Percentiles rank a stretch among this genome's conserved stretches.
Evolutionary conservation across 2,888 invertebrate species (phyloP).

Genomic region (Orthosia gracilis): DNA sequence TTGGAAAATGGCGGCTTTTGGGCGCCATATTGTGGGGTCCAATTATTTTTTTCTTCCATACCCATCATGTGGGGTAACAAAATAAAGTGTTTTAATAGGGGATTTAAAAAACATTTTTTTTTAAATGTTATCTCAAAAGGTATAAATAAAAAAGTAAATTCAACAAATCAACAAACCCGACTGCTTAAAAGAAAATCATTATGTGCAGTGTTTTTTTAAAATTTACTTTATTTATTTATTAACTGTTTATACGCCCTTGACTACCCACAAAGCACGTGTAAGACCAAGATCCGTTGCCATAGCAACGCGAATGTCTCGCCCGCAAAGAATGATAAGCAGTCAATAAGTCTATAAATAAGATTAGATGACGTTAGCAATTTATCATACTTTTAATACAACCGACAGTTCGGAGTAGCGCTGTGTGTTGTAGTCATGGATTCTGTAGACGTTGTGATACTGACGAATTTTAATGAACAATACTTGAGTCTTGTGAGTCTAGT

Average conservation of each 20-base stretch:
- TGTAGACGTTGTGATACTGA: slow-evolving; percentile 29
- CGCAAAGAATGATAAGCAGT: slow-evolving; percentile 42
- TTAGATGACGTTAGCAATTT: slow-evolving; percentile 34
- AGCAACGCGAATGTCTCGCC: slow-evolving; percentile 46
- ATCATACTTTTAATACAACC: slow-evolving; percentile 50
- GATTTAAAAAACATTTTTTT: too few species aligned
- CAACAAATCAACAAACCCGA: too few species aligned
- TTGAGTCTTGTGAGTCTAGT: neutral
- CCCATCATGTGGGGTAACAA: too few species aligned
- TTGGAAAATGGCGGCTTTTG: too few species aligned
- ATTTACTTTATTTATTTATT: too few species aligned
- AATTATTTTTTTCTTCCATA: too few species aligned
- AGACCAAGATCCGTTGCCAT: slow-evolving; percentile 27
- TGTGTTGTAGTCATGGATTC: slow-evolving; percentile 24
- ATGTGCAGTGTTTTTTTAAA: too few species aligned
- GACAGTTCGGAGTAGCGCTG: slow-evolving; percentile 16
- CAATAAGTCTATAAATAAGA: slow-evolving; percentile 50
- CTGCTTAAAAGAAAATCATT: too few species aligned
- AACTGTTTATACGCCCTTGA: slow-evolving; percentile 1
- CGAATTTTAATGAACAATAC: slow-evolving; percentile 14
- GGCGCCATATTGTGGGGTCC: too few species aligned
- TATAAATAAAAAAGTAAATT: too few species aligned
- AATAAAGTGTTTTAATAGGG: too few species aligned
- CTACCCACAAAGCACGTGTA: slow-evolving; percentile 23
- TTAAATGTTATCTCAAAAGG: too few species aligned